These are phyloP conservation scores for Hydropsyche tenuis DNA, from an alignment of 1,140 invertebrate species.

Conservation along the genomic window DNA sequence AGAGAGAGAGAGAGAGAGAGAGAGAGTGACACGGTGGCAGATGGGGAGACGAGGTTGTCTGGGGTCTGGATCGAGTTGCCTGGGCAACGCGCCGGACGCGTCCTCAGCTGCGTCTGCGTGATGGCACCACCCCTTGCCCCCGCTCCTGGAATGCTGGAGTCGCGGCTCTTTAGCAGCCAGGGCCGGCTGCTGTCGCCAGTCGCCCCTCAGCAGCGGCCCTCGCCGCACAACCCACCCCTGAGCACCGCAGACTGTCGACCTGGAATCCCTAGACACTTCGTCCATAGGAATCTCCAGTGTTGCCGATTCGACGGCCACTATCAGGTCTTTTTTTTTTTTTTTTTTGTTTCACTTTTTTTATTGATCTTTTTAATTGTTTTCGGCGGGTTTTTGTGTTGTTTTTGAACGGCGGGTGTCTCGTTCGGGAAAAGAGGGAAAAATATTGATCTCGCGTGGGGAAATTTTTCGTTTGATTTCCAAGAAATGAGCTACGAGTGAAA, in stretches of 20 bases:
- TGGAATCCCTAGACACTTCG: conserved; percentile 43
- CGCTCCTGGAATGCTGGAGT: too few species aligned
- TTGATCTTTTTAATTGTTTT: background rate
- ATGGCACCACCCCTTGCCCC: background rate
- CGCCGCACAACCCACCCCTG: background rate
- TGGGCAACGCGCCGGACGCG: background rate
- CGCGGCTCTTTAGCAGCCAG: background rate
- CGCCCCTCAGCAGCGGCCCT: background rate
- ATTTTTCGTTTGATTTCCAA: conserved; percentile 15
- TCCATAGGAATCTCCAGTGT: conserved; percentile 41
- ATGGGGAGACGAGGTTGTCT: background rate
- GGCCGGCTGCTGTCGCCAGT: background rate
- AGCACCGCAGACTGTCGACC: conserved; percentile 3
- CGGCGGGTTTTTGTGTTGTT: too few species aligned
- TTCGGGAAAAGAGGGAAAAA: background rate
- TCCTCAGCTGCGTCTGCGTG: conserved; percentile 8
- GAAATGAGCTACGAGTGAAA: conserved; percentile 9
- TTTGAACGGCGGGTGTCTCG: too few species aligned
- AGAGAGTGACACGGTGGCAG: too few species aligned
- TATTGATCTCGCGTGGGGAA: conserved; percentile 6
- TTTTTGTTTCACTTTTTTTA: too few species aligned
- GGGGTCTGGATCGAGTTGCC: background rate
- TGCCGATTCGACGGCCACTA: conserved; percentile 44
- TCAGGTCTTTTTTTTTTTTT: conserved; percentile 32
- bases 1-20: too few species aligned